Conservation (phyloP, 2,888 invertebrate species). For the Nephrotoma appendiculata region DNA sequence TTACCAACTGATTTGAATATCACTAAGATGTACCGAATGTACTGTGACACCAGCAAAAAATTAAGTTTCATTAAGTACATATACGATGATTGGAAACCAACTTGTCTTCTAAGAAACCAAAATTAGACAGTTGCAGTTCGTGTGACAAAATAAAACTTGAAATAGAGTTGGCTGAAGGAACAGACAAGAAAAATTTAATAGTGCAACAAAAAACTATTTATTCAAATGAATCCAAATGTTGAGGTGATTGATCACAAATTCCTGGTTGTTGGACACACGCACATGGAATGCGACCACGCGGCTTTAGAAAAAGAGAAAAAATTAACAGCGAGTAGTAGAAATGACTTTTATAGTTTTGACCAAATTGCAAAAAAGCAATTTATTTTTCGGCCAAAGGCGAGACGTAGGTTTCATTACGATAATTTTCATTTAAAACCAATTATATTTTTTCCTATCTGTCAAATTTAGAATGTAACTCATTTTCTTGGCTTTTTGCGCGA, state of each 20-base stretch:
- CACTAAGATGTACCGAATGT: neutral
- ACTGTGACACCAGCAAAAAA: neutral
- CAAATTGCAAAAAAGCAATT: no score
- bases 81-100: no score
- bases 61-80: neutral
- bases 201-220: neutral
- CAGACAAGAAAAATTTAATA: neutral
- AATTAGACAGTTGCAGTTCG: no score
- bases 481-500: neutral
- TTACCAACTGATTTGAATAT: neutral
- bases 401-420: no score
- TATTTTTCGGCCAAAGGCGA: no score
- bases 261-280: neutral
- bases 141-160: neutral
- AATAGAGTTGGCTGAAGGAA: neutral
- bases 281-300: neutral
- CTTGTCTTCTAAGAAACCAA: no score
- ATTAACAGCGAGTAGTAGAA: neutral
- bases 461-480: neutral
- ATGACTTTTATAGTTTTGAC: neutral
- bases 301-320: neutral
- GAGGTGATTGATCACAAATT: neutral
- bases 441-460: no score
- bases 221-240: no score
- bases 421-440: no score